Evolutionary conservation across 2,888 invertebrate genomes (phyloP).

Genomic region (Drosophila flavopinicola): DNA sequence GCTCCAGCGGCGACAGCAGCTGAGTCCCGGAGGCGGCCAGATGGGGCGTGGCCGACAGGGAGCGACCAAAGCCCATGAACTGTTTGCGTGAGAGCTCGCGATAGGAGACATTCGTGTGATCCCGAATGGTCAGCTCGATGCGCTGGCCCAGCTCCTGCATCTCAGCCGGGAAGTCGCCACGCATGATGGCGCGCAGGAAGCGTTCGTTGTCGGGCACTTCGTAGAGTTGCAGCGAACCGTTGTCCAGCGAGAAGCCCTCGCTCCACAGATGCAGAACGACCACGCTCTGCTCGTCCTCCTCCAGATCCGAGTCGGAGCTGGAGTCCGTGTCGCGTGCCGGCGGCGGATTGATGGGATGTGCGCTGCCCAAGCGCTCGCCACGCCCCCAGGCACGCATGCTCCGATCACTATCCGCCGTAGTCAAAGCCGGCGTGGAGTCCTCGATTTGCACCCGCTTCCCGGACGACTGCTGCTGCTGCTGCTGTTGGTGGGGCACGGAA

Average conservation of each 20-base stretch:
- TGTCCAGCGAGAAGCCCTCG: constrained; percentile 66
- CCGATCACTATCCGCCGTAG: constrained; percentile 60
- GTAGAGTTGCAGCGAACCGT: constrained; percentile 51
- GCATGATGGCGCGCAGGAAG: constrained; percentile 57
- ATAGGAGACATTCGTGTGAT: constrained; percentile 61
- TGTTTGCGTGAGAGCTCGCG: constrained; percentile 47
- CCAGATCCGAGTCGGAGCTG: constrained; percentile 49
- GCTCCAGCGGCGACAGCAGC: constrained; percentile 2
- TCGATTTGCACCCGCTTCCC: constrained; percentile 48
- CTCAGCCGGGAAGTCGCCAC: constrained; percentile 64
- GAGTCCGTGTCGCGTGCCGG: constrained; percentile 18
- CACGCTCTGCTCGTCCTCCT: constrained; percentile 37
- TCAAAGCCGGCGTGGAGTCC: constrained; percentile 65
- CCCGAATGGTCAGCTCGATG: constrained; percentile 51
- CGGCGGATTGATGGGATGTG: constrained; percentile 62
- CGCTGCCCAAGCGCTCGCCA: constrained; percentile 61
- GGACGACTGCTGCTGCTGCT: neutral
- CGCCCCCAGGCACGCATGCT: constrained; percentile 64
- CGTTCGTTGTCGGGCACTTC: constrained; percentile 59
- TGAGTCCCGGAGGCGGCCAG: too few relatives aligned
- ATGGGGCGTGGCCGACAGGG: constrained; percentile 23
- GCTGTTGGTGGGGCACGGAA: constrained; percentile 15
- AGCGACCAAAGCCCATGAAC: constrained; percentile 59
- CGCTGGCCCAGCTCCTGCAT: constrained; percentile 39
- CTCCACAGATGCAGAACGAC: constrained; percentile 64